Evolutionary conservation across 2,888 invertebrate genomes (phyloP), one percentile per base, ranked within the genome.

Genomic region (Caenorhabditis macrosperma): DNA sequence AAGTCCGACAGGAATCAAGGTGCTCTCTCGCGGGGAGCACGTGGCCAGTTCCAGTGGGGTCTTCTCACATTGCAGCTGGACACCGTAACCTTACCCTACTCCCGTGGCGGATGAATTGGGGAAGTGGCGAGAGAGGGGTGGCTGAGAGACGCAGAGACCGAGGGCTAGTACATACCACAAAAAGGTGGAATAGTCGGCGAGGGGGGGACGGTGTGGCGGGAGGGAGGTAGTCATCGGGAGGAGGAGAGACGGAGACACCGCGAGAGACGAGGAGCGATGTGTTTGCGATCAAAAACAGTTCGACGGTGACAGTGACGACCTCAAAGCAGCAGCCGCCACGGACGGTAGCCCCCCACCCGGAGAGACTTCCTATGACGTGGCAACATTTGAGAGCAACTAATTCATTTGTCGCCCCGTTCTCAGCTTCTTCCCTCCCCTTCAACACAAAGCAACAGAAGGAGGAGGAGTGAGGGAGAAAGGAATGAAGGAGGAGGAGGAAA

Each of bases 271-370:
- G 60, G 44, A 64, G 63, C 72, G 72, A 74, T 74, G 74, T 74
- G 74, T 74, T 74, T 74, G 74, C 74, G 74, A 74, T 74, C 64
- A 74, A 74, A 74, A 74, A 74, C 74, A 74, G 74, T 74, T 74
- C 74, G 74, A 63, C 64, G 74, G 74, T 59, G 74, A 74, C 64
- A 64, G 61, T 64, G 74, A 64, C 64, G 74, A 74, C 74, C 74
- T 74, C 74, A 74, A 74, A 74, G 74, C 57, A 63, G 64, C 64
- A 52, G 54, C 61, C 61, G n/a, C n/a, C 17, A 33, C 71, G 33
- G 44, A 54, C 33, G 17, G 48, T 57, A 60, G 59, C 54, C 48
- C 30, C n/a, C n/a, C n/a, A n/a, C n/a, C n/a, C n/a, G n/a, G n/a
- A n/a, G n/a, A n/a, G n/a, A 61, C 61, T 71, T 64, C 50, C 35